Conservation (phyloP, 2,797 vertebrate species). For the Enteromius argenteus region DNA sequence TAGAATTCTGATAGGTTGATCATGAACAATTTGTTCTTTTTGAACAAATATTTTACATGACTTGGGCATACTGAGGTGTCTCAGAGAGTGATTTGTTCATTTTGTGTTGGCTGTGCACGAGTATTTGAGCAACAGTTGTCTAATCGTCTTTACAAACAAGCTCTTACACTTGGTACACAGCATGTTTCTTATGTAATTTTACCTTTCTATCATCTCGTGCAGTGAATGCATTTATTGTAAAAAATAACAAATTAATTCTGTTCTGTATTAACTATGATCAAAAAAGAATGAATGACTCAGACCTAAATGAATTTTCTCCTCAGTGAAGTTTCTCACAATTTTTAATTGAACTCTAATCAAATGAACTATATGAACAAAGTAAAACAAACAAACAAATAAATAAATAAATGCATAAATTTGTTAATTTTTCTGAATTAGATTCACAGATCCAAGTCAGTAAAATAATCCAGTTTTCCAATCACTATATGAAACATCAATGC, state of each 20-base stretch:
- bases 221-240: neutral
- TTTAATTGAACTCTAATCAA: too few species aligned
- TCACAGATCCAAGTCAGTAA: neutral
- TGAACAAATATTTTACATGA: too few species aligned
- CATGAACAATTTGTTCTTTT: too few species aligned
- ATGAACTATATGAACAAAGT: too few species aligned
- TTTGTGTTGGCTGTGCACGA: neutral
- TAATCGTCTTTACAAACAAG: neutral
- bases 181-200: neutral
- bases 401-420: neutral
- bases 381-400: too few species aligned
- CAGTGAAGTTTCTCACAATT: neutral
- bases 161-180: neutral
- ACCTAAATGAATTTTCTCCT: neutral
- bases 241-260: neutral
- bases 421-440: neutral
- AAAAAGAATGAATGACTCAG: neutral
- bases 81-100: neutral
- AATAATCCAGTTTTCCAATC: neutral
- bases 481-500: neutral
- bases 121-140: neutral
- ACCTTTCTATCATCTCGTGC: neutral
- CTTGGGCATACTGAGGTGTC: too few species aligned
- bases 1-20: neutral
- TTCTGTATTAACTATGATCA: neutral